Evolutionary conservation across 1,140 invertebrate species (phyloP).

Genomic region (Melipona quadrifasciata): DNA sequence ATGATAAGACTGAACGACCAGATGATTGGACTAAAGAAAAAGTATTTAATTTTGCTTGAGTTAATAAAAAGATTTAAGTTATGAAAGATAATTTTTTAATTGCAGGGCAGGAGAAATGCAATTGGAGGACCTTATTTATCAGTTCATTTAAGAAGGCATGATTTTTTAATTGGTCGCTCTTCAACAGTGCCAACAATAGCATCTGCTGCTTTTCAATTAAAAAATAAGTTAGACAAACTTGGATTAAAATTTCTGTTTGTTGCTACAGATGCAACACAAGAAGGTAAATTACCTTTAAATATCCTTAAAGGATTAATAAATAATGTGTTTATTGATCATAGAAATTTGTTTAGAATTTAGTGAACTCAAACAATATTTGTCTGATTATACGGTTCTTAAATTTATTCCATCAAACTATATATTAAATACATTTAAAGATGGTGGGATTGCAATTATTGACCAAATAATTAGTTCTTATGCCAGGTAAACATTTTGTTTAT

Average conservation of each 20-base stretch:
- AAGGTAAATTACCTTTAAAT: slow-evolving; percentile 64
- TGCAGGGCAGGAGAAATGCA: slow-evolving; percentile 79
- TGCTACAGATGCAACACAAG: slow-evolving; percentile 88
- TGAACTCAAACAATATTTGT: slow-evolving; percentile 79
- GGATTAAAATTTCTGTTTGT: slow-evolving; percentile 88
- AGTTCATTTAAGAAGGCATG: slow-evolving; percentile 91
- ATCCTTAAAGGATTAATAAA: background rate
- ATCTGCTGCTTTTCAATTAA: slow-evolving; percentile 88
- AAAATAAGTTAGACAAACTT: slow-evolving; percentile 83
- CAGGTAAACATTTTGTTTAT: slow-evolving; percentile 77
- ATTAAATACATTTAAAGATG: slow-evolving; percentile 87
- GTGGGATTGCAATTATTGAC: slow-evolving; percentile 96
- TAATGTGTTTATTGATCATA: background rate
- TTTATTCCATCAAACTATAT: slow-evolving; percentile 80
- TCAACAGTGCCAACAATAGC: slow-evolving; percentile 88
- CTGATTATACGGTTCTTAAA: slow-evolving; percentile 79
- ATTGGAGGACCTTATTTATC: slow-evolving; percentile 90
- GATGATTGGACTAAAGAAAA: slow-evolving; percentile 86
- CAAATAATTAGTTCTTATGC: slow-evolving; percentile 97
- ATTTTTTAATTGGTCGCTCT: slow-evolving; percentile 88
- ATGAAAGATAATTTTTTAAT: slow-evolving; percentile 30
- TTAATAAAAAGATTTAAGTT: slow-evolving; percentile 5
- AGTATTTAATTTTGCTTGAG: slow-evolving; percentile 72
- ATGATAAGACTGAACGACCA: slow-evolving; percentile 84
- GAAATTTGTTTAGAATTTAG: slow-evolving; percentile 80